Evolutionary conservation across 2,888 invertebrate species (phyloP).

Genomic region (Cosmia trapezina): DNA sequence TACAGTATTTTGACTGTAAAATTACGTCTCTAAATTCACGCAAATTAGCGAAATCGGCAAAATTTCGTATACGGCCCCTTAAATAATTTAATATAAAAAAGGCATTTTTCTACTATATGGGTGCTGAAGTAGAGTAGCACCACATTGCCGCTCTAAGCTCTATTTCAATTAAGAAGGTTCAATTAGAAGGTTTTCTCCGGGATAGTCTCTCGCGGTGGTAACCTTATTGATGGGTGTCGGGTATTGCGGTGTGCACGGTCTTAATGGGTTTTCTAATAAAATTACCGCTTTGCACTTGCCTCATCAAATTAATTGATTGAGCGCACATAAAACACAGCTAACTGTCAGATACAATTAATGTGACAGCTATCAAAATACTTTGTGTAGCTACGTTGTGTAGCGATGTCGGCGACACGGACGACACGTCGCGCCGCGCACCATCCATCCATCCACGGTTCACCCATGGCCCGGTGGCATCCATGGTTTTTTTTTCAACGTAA

Average conservation of each 20-base stretch:
- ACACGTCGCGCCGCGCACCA: too few species aligned
- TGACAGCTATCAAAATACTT: too few species aligned
- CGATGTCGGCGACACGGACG: too few species aligned
- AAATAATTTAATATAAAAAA: constrained; percentile 37
- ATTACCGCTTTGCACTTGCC: constrained; percentile 6
- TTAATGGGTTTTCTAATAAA: constrained; percentile 27
- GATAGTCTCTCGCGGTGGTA: constrained; percentile 31
- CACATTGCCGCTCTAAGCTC: constrained; percentile 29
- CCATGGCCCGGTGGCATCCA: too few species aligned
- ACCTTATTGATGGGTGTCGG: constrained; percentile 46
- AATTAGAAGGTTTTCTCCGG: constrained; percentile 52
- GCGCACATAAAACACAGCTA: constrained; percentile 22
- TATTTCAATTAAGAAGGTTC: constrained; percentile 50
- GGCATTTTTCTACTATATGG: constrained; percentile 24
- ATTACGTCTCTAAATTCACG: too few species aligned
- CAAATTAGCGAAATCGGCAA: too few species aligned
- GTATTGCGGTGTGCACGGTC: constrained; percentile 17
- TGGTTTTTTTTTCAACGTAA: too few species aligned
- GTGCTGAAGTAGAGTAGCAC: constrained; percentile 20
- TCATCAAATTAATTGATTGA: constrained; percentile 35
- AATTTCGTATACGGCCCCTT: too few species aligned
- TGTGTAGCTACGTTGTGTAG: too few species aligned
- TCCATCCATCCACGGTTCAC: too few species aligned
- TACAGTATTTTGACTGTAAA: too few species aligned
- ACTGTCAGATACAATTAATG: constrained; percentile 3